These are phyloP conservation scores for Leucophenga varia DNA, from an alignment of 1,140 invertebrate genomes.

Conservation along the genomic window DNA sequence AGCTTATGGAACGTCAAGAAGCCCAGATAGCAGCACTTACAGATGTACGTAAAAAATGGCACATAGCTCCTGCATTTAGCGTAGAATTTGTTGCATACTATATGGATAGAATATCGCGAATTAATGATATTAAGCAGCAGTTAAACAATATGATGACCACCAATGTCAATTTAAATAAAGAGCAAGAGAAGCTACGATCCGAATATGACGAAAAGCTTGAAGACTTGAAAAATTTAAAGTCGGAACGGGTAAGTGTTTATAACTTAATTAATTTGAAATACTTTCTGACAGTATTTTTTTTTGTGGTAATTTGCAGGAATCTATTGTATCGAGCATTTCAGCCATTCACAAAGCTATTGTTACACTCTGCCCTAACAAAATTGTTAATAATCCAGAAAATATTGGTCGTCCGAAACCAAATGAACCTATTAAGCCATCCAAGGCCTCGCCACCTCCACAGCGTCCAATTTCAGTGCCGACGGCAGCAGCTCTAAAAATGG, in stretches of 20 bases:
- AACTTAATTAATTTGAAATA: background rate
- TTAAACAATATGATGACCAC: conserved; percentile 74
- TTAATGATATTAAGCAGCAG: conserved; percentile 75
- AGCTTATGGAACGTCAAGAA: conserved; percentile 76
- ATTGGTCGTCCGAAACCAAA: conserved; percentile 40
- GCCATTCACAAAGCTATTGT: conserved; percentile 64
- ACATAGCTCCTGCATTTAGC: conserved; percentile 86
- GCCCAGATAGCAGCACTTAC: conserved; percentile 75
- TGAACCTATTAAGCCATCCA: conserved; percentile 45
- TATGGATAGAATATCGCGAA: conserved; percentile 77
- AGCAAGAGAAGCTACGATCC: conserved; percentile 71
- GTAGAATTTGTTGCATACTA: conserved; percentile 95
- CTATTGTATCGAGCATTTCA: conserved; percentile 59
- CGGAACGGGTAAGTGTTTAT: conserved; percentile 12
- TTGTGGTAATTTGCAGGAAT: conserved; percentile 6
- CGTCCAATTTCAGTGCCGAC: conserved; percentile 70
- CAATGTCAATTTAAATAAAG: conserved; percentile 69
- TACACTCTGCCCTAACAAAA: conserved; percentile 62
- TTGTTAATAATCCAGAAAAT: conserved; percentile 59
- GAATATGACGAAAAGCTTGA: conserved; percentile 74
- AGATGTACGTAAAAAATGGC: conserved; percentile 90
- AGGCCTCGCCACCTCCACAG: conserved; percentile 38
- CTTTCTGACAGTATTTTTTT: background rate
- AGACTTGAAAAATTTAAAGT: conserved; percentile 32
- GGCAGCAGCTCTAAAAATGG: conserved; percentile 78